A percentile compares a stretch with the other conserved stretches of the same genome.
These are phyloP conservation scores for Orientallactaga sibirica DNA, from an alignment of 2,797 vertebrate genomes.

Conservation along the genomic window DNA sequence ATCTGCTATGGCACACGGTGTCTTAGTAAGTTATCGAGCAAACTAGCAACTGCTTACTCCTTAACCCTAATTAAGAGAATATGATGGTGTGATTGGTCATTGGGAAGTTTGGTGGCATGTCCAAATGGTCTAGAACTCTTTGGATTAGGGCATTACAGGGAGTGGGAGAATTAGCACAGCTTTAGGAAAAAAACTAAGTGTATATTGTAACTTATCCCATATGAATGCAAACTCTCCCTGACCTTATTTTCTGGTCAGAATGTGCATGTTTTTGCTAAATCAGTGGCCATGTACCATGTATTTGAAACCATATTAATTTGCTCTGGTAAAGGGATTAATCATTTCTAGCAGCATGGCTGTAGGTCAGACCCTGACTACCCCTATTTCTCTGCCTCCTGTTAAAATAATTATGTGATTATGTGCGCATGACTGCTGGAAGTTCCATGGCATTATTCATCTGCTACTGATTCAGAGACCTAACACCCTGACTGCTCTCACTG, in stretches of 20 bases:
- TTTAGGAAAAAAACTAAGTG: constrained; percentile 12
- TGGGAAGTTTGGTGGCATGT: not conserved
- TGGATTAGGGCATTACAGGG: not conserved
- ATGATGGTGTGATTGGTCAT: not conserved
- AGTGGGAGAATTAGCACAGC: not conserved
- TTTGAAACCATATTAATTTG: not conserved
- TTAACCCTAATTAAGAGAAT: constrained; percentile 21
- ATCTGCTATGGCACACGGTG: not conserved
- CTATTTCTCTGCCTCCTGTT: not conserved
- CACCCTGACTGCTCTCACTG: not conserved
- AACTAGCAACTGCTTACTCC: constrained; percentile 9
- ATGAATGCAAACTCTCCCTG: constrained; percentile 14
- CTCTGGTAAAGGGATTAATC: constrained; percentile 28
- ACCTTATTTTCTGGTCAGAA: constrained; percentile 16
- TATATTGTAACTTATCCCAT: not conserved
- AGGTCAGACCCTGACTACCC: not conserved
- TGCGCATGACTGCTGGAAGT: not conserved
- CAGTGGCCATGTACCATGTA: not conserved
- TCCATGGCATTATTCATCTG: not conserved
- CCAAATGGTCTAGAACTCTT: not conserved
- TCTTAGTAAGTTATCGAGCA: not conserved
- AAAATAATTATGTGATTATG: not conserved
- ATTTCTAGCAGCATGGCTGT: not conserved
- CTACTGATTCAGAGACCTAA: constrained; percentile 10
- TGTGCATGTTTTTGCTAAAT: constrained; percentile 3